Evolutionary conservation across 1,140 invertebrate species (phyloP), one percentile per base, ranked within the genome.

Genomic region (Drosophila serrata): DNA sequence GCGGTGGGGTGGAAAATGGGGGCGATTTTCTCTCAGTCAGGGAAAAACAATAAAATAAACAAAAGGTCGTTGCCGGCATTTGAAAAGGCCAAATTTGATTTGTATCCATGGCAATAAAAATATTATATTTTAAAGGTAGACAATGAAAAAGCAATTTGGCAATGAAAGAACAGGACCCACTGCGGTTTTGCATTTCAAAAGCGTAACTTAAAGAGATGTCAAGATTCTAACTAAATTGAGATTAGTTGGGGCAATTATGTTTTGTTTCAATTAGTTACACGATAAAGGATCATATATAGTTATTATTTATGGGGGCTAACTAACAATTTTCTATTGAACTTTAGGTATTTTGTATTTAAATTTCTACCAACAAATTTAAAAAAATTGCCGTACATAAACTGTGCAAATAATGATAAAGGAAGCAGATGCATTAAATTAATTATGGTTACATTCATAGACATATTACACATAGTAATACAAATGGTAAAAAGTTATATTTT

Each of bases 31-130:
- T 46, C 29, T 69, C 49, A 49, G 37, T 33, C 37, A 4, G 22
- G 61, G 8, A 53, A 63, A 63, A 74, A 22, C 58, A 24, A 37
- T 55, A 39, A 63, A 73, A 51, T 74, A 73, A 75, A 49, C 57
- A 74, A 75, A 75, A 74, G 43, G 29, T 55, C 33, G 57, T 46
- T 48, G 60, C 33, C 31, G 19, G 13, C 29, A 35, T 55, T 64
- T 43, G 39, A 73, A 62, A 51, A 43, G 37, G 40, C 15, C 11
- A 53, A 72, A 63, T 48, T 55, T 37, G 40, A 49, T 63, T 74
- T 22, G 45, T 60, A 43, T 51, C 29, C 67, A 40, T 72, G 43
- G 37, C 64, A 69, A 72, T 58, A 58, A 57, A 58, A 69, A 69
- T 65, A 51, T 64, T 8, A 22, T 53, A 69, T 69, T 68, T 63